These are phyloP conservation scores for Gasterosteus nipponicus DNA, from an alignment of 2,113 vertebrate genomes.

Conservation along the genomic window DNA sequence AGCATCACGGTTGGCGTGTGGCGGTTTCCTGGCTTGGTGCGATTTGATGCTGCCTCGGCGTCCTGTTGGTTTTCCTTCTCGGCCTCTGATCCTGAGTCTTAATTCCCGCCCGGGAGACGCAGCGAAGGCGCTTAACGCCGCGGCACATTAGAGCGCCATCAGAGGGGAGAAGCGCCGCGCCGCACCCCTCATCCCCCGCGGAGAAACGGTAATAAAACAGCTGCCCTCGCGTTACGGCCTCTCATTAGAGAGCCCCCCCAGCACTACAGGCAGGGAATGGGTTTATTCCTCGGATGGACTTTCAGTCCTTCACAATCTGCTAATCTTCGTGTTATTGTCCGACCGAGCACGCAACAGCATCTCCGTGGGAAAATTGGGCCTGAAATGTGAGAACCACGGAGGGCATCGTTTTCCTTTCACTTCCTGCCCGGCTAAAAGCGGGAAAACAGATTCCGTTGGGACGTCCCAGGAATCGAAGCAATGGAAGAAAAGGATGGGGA, in stretches of 20 bases:
- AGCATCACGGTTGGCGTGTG: background rate
- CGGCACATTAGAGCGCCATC: slow-evolving; percentile 28
- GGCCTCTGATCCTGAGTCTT: slow-evolving; percentile 18
- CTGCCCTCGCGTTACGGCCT: slow-evolving; percentile 51
- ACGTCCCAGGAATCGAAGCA: slow-evolving; percentile 10
- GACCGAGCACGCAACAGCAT: slow-evolving; percentile 34
- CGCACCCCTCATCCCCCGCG: slow-evolving; percentile 28
- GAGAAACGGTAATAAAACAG: slow-evolving; percentile 54
- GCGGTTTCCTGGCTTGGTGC: no score
- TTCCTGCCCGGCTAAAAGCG: slow-evolving; percentile 28
- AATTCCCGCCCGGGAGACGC: slow-evolving; percentile 28
- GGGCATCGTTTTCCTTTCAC: slow-evolving; percentile 25
- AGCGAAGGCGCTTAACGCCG: slow-evolving; percentile 10
- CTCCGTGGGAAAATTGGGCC: slow-evolving; percentile 39
- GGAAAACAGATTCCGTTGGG: slow-evolving; percentile 23
- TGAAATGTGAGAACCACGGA: slow-evolving; percentile 30
- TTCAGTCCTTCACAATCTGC: background rate
- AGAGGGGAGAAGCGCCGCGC: slow-evolving; percentile 24
- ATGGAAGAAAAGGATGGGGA: slow-evolving; percentile 25
- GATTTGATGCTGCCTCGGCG: background rate
- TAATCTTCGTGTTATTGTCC: slow-evolving; percentile 32
- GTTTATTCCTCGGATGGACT: slow-evolving; percentile 24
- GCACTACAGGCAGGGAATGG: slow-evolving; percentile 18
- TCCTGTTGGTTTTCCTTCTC: slow-evolving; percentile 21
- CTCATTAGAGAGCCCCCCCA: slow-evolving; percentile 37